Percentiles rank a stretch among this genome's conserved stretches.
These are phyloP conservation scores for Zaprionus ornatus DNA, from an alignment of 1,140 invertebrate species.

Conservation along the genomic window DNA sequence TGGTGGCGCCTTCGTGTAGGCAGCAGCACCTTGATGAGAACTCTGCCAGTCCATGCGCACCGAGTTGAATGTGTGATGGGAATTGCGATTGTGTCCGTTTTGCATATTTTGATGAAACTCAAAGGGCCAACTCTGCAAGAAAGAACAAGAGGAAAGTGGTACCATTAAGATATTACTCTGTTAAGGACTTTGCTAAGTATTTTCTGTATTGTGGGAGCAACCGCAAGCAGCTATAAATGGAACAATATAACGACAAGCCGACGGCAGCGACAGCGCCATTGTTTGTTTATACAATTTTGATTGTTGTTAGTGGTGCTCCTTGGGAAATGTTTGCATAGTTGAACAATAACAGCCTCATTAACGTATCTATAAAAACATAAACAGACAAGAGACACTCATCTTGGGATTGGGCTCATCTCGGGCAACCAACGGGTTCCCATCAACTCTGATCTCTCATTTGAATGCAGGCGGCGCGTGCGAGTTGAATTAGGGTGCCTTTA, in stretches of 20 bases:
- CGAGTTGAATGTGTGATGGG: constrained; percentile 28
- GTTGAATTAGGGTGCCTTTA: constrained; percentile 42
- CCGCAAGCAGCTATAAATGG: constrained; percentile 67
- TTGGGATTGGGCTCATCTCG: not conserved
- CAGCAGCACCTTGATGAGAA: constrained; percentile 28
- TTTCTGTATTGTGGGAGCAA: constrained; percentile 35
- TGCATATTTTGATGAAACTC: constrained; percentile 73
- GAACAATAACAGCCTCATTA: constrained; percentile 79
- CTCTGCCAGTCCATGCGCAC: constrained; percentile 69
- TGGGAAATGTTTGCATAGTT: constrained; percentile 54
- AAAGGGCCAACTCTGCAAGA: constrained; percentile 78
- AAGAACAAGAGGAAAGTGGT: not conserved
- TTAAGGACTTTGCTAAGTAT: not conserved
- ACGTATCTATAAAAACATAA: constrained; percentile 82
- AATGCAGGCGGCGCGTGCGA: constrained; percentile 54
- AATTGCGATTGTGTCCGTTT: constrained; percentile 32
- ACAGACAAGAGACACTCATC: constrained; percentile 68
- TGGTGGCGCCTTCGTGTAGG: constrained; percentile 49
- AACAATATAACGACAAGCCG: constrained; percentile 71
- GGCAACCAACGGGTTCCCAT: constrained; percentile 26
- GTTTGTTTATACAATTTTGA: constrained; percentile 81
- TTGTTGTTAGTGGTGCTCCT: constrained; percentile 74
- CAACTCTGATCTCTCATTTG: not conserved
- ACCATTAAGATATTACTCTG: not conserved
- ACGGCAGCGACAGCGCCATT: constrained; percentile 58